phyloP scores from a whole-genome alignment of 2,113 vertebrate genomes.

The Ranitomeya imitator region DNA sequence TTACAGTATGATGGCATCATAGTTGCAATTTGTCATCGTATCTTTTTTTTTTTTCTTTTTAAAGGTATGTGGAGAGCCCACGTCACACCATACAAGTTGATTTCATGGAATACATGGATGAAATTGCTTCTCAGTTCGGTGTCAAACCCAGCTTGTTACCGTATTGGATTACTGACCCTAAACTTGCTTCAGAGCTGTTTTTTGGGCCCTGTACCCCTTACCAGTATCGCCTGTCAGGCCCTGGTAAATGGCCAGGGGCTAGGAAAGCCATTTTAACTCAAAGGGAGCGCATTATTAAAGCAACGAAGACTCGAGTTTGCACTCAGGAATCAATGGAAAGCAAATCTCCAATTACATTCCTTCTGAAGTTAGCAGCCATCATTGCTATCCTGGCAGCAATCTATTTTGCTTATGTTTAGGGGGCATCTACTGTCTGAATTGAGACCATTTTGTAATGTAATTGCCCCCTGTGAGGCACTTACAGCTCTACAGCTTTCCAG shows the following conservation, averaged over 20 bases:
- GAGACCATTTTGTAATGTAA: not conserved
- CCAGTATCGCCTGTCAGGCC: slow-evolving; percentile 81
- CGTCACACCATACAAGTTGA: slow-evolving; percentile 88
- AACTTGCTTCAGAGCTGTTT: slow-evolving; percentile 69
- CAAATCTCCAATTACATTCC: not conserved
- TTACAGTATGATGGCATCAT: too few relatives aligned
- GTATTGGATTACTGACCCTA: slow-evolving; percentile 78
- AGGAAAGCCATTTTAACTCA: slow-evolving; percentile 77
- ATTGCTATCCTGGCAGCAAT: slow-evolving; percentile 25
- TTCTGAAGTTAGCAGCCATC: slow-evolving; percentile 4
- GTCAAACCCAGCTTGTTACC: slow-evolving; percentile 70
- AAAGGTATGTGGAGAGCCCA: slow-evolving; percentile 65
- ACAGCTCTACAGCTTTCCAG: too few relatives aligned
- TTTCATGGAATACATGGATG: slow-evolving; percentile 81
- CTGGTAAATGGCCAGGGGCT: slow-evolving; percentile 74
- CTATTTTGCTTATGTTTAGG: slow-evolving; percentile 22
- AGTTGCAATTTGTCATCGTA: too few relatives aligned
- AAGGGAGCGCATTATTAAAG: slow-evolving; percentile 72
- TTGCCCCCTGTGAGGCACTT: too few relatives aligned
- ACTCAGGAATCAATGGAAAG: not conserved
- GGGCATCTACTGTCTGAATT: not conserved
- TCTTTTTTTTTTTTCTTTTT: not conserved
- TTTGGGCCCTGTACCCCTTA: slow-evolving; percentile 79
- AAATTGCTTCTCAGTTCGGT: slow-evolving; percentile 75
- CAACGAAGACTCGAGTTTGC: slow-evolving; percentile 68